phyloP scores from a whole-genome alignment of 2,113 vertebrate species.

The Macrotis lagotis region DNA sequence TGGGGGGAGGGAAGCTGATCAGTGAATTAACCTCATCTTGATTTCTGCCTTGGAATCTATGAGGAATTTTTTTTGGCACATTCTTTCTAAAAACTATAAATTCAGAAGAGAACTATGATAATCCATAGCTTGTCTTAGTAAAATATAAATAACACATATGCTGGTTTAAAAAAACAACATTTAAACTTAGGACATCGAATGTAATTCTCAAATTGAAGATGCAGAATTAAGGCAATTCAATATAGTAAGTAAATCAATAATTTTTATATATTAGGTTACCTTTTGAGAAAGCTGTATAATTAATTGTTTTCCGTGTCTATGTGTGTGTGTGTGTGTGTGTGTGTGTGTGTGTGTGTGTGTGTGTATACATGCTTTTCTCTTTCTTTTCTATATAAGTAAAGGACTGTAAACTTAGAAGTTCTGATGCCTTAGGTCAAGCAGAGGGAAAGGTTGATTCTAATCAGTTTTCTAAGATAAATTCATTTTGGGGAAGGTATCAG shows the following conservation, averaged over 20 bases:
- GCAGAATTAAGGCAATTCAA: constrained; percentile 53
- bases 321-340: constrained; percentile 47
- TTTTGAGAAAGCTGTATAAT: constrained; percentile 43
- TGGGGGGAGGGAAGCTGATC: constrained; percentile 13
- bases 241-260: constrained; percentile 57
- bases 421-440: neutral
- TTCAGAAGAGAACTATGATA: constrained; percentile 59
- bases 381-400: neutral
- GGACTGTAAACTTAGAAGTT: neutral
- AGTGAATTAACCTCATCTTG: constrained; percentile 41
- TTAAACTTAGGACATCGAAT: constrained; percentile 43
- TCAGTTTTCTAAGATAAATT: neutral
- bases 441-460: neutral
- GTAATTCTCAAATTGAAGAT: constrained; percentile 57
- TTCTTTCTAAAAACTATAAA: constrained; percentile 54
- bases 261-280: constrained; percentile 22
- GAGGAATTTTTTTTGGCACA: constrained; percentile 55
- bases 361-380: neutral
- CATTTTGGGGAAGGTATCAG: neutral
- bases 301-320: constrained; percentile 58
- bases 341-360: constrained; percentile 7
- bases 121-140: constrained; percentile 21
- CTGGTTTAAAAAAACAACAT: constrained; percentile 48
- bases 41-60: constrained; percentile 47
- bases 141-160: constrained; percentile 47